Evolutionary conservation across 2,113 vertebrate genomes (phyloP), one percentile per base, ranked within the genome.

Genomic region (Ploceus nigricollis): DNA sequence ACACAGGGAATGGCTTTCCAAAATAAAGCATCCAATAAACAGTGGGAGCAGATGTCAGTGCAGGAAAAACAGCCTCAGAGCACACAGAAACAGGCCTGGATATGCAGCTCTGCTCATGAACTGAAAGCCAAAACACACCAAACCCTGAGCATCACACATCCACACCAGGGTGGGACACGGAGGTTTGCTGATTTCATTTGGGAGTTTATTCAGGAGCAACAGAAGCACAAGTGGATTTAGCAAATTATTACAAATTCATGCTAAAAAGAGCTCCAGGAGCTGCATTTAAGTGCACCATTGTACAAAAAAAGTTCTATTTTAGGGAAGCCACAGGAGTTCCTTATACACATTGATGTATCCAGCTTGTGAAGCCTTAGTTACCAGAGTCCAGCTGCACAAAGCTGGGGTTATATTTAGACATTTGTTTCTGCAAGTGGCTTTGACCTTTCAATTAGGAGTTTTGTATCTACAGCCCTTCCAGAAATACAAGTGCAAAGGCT

Each of bases 401-500:
- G 61, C 7, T 53, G 54, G 61, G 23, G 53, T 48, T 56, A 64
- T 76, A 82, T 76, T 90, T 80, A 72, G 71, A 56, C 31, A 27
- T 51, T 53, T 89, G 85, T 44, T 82, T 88, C 79, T 69, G 58
- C 10, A 76, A 80, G 71, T 39, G 35, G 44, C 48, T 93, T 87
- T 86, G 82, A 88, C 63, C 75, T 94, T 91, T 89, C 63, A 84
- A 91, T 95, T 71, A 79, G 23, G 11, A 79, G n/a, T n/a, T 58
- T 27, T 10, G 15, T 31, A 51, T 23, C 63, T 48, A 68, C 64
- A 65, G 58, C 20, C 40, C n/a, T 82, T 45, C 44, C 31, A 79
- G 88, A 79, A 64, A 10, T 16, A 47, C 31, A 76, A 90, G 57
- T 15, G 39, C 18, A 57, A 61, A 37, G 28, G 28, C 19, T 51